Conservation (phyloP, 2,888 invertebrate species). For the Hypsopygia costalis region DNA sequence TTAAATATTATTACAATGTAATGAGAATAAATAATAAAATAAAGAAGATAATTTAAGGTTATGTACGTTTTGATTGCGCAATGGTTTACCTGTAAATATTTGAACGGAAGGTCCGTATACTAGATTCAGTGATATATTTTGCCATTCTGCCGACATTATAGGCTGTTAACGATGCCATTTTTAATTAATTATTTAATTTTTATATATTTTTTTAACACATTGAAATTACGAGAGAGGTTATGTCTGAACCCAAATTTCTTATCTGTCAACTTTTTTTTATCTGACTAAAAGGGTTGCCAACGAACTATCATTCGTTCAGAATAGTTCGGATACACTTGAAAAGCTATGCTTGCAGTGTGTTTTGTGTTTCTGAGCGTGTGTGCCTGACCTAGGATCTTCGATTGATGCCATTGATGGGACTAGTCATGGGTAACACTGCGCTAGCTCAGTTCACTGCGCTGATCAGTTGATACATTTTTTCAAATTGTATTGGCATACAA, state of each 20-base stretch:
- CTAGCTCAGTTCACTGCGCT: no score
- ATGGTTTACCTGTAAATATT: constrained; percentile 70
- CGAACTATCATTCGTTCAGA: no score
- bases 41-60: constrained; percentile 28
- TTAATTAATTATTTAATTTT: constrained; percentile 13
- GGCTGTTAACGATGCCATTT: constrained; percentile 76
- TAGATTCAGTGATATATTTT: constrained; percentile 68
- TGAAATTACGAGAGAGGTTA: constrained; percentile 47
- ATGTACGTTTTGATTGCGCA: constrained; percentile 60
- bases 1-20: no score
- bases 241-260: constrained; percentile 27
- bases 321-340: no score
- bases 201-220: constrained; percentile 22
- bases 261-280: constrained; percentile 17
- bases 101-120: constrained; percentile 56
- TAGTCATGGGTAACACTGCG: no score
- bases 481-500: no score
- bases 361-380: no score
- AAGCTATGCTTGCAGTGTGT: no score
- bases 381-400: no score
- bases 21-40: no score
- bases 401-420: no score
- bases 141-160: constrained; percentile 71
- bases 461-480: no score
- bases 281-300: neutral